Base-by-base conservation (phyloP, 2,797 vertebrate species). In the Microctenopoma stevenorrisi region DNA sequence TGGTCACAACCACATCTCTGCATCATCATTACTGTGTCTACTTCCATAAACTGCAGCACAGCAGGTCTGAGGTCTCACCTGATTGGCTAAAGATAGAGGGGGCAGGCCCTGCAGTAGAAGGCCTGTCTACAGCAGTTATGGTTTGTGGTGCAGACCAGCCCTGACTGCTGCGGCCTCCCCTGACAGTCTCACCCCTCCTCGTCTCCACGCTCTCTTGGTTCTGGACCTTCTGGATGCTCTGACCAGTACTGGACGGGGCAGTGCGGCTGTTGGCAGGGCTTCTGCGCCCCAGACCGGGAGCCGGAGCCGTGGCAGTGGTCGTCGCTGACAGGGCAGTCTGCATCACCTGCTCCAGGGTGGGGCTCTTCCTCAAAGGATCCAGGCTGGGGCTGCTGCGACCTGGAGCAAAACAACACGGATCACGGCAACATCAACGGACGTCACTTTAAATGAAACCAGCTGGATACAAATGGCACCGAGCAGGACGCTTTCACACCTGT, bases 321-420 rank as follows among this genome's bases (percentile, higher is more conserved):
- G 95, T 75, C 57, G 93, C 93, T 0, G 82, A 64, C 0, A 88
- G 61, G 47, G 94, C 84, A 1, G 94, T 93, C 73, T 96, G 96
- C 11, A 94, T 94, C 4, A 90, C 93, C 85, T 95, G 95, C 42
- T 97, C 96, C 86, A 95, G 88, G 67, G 93, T 90, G 16, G 96
- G 96, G 81, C 95, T 98, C 92, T 98, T 98, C 85, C 94, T 93
- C 89, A 94, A 83, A 33, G 95, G 84, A 53, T 98, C 96, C 77
- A 95, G 83, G 57, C 92, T 87, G 63, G 96, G 95, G 79, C 96
- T 98, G 74, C 93, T 94, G 74, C 90, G 94, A 67, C 95, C 97
- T 98, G 88, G 55, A 65, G 81, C 3, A n/a, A 53, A 53, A 4
- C 35, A 15, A 18, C 12, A 47, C 16, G 44, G 48, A 42, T 22